These are phyloP conservation scores for Phalloptychus januarius DNA, from an alignment of 2,797 vertebrate species.

Conservation along the genomic window DNA sequence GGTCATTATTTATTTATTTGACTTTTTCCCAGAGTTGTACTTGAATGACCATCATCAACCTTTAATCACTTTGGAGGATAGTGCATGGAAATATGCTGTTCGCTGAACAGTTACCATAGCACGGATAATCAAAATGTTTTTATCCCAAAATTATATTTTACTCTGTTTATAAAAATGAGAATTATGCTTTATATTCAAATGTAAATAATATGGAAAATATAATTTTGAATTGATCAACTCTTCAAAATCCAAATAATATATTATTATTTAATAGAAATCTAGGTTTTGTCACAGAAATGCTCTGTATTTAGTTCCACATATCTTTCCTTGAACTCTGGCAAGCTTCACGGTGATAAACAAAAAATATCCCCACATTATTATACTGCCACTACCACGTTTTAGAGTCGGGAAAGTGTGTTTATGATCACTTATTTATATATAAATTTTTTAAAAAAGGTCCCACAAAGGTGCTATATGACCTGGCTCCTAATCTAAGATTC, in stretches of 20 bases:
- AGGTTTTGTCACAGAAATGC: background rate
- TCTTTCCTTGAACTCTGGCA: background rate
- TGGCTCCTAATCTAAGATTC: background rate
- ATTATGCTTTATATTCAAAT: background rate
- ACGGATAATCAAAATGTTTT: constrained; percentile 55
- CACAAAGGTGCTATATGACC: background rate
- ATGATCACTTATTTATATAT: background rate
- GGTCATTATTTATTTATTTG: constrained; percentile 31
- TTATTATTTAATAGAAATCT: background rate
- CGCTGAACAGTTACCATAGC: constrained; percentile 36
- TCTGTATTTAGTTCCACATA: background rate
- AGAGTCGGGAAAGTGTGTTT: background rate
- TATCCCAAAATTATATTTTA: constrained; percentile 10
- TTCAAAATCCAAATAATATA: background rate
- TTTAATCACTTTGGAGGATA: constrained; percentile 50
- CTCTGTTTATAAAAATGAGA: constrained; percentile 1
- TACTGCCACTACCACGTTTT: background rate
- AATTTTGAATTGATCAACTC: background rate
- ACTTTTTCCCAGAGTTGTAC: constrained; percentile 60
- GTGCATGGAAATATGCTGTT: constrained; percentile 64
- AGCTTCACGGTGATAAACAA: background rate
- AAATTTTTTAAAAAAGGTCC: background rate
- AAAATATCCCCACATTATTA: background rate
- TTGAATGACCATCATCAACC: constrained; percentile 48
- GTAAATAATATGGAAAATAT: background rate